These are phyloP conservation scores for Agrilus cyanescens DNA, from an alignment of 2,888 invertebrate genomes.

Conservation along the genomic window DNA sequence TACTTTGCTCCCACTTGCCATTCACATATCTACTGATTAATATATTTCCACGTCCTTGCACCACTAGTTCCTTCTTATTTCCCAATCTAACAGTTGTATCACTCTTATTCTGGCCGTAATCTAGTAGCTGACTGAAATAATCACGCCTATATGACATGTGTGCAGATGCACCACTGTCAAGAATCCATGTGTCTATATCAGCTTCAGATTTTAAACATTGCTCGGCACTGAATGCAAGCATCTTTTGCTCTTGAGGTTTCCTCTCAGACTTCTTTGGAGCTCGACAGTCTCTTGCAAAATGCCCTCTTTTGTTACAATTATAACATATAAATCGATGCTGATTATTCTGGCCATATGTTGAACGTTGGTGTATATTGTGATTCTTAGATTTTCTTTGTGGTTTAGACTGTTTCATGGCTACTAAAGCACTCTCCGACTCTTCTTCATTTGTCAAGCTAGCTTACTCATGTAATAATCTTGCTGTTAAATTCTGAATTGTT, in stretches of 20 bases:
- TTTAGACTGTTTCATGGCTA: slow-evolving; percentile 1
- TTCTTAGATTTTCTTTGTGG: not conserved
- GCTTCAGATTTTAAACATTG: not conserved
- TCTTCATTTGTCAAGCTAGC: slow-evolving; percentile 8
- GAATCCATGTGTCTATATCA: slow-evolving; percentile 13
- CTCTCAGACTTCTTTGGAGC: slow-evolving; percentile 1
- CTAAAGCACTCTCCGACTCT: slow-evolving; percentile 10
- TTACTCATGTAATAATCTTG: slow-evolving; percentile 17
- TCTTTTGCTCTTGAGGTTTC: slow-evolving; percentile 1
- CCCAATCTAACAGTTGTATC: slow-evolving; percentile 12
- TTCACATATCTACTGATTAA: slow-evolving; percentile 16
- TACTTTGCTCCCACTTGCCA: slow-evolving; percentile 16
- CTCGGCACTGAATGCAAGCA: slow-evolving; percentile 6
- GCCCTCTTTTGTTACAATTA: slow-evolving; percentile 14
- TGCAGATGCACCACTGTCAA: slow-evolving; percentile 20
- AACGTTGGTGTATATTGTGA: not conserved
- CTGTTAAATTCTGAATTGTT: slow-evolving; percentile 14
- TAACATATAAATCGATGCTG: slow-evolving; percentile 7
- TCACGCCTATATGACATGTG: slow-evolving; percentile 15
- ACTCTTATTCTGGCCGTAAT: not conserved
- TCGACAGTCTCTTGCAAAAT: slow-evolving; percentile 11
- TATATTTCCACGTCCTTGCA: slow-evolving; percentile 18
- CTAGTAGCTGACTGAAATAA: slow-evolving; percentile 8
- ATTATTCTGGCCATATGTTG: not conserved
- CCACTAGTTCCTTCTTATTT: slow-evolving; percentile 15